Percentiles rank a stretch among this genome's conserved stretches.
phyloP scores from a whole-genome alignment of 1,140 invertebrate species.

The Agrilus planipennis region DNA sequence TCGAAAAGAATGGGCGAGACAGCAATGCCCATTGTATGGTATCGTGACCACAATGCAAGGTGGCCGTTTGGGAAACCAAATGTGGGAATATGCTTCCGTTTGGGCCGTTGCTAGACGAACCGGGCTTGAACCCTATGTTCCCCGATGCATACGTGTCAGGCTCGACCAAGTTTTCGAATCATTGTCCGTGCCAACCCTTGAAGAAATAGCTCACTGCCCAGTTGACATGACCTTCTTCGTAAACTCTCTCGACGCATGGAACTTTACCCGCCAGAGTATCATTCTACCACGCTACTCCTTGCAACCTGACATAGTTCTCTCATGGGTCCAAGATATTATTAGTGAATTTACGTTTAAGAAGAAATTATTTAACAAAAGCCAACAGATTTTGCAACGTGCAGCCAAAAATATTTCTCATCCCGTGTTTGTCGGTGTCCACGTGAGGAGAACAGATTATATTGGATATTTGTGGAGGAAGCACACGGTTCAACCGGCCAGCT shows the following conservation, averaged over 20 bases:
- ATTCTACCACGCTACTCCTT: conserved; percentile 44
- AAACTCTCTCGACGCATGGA: conserved; percentile 42
- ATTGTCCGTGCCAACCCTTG: conserved; percentile 44
- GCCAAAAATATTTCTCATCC: conserved; percentile 22
- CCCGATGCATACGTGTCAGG: conserved; percentile 41
- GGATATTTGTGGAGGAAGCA: conserved; percentile 41
- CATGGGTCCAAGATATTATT: conserved; percentile 44
- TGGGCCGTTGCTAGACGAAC: conserved; percentile 45
- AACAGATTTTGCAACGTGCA: conserved; percentile 34
- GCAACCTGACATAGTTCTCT: conserved; percentile 42
- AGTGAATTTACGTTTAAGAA: conserved; percentile 43
- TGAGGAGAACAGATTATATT: conserved; percentile 48
- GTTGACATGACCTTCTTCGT: conserved; percentile 37
- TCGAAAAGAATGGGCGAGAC: conserved; percentile 35
- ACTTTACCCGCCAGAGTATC: conserved; percentile 46
- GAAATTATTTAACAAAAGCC: conserved; percentile 36
- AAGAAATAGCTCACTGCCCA: conserved; percentile 43
- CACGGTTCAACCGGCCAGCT: conserved; percentile 37
- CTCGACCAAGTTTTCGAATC: conserved; percentile 42
- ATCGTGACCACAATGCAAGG: conserved; percentile 45
- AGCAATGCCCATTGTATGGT: conserved; percentile 39
- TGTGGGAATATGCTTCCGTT: conserved; percentile 51
- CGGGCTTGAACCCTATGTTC: conserved; percentile 45
- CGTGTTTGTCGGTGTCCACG: conserved; percentile 45
- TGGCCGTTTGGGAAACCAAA: conserved; percentile 50